Evolutionary conservation across 1,140 invertebrate species (phyloP).

Genomic region (Stenopsyche tienmushanensis): DNA sequence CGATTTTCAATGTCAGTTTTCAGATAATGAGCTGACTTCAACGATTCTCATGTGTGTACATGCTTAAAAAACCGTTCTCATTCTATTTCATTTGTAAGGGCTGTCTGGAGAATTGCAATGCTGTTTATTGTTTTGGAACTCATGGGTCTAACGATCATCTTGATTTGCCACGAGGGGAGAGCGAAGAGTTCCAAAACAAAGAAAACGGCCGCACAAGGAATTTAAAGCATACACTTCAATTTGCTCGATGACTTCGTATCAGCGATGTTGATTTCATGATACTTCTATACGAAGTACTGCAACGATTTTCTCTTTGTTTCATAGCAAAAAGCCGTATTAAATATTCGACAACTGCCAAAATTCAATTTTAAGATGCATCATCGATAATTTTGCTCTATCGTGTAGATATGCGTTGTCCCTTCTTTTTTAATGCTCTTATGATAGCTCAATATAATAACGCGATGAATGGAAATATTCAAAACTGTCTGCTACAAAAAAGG

Average conservation of each 20-base stretch:
- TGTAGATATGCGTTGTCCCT: too few relatives aligned
- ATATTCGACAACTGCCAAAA: too few relatives aligned
- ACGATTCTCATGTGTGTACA: conserved; percentile 7
- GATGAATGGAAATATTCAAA: conserved; percentile 4
- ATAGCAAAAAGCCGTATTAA: too few relatives aligned
- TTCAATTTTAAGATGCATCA: too few relatives aligned
- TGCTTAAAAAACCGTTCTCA: neutral
- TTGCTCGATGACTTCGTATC: conserved; percentile 10
- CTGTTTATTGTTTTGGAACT: conserved; percentile 29
- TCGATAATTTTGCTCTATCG: too few relatives aligned
- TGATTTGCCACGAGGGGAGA: conserved; percentile 8
- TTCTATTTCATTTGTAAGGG: conserved; percentile 15
- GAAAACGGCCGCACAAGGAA: neutral
- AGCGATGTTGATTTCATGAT: neutral
- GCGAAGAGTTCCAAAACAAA: conserved; percentile 11
- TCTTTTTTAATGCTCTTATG: too few relatives aligned
- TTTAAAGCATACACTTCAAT: neutral
- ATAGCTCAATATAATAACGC: too few relatives aligned
- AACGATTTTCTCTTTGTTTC: too few relatives aligned
- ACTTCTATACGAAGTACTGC: too few relatives aligned
- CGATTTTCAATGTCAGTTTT: conserved; percentile 38
- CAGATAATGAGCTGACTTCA: conserved; percentile 39
- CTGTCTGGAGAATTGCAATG: conserved; percentile 21
- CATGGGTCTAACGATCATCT: conserved; percentile 26
- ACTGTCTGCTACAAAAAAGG: conserved; percentile 24